phyloP scores from a whole-genome alignment of 2,797 vertebrate genomes.

The Falco concolor region DNA sequence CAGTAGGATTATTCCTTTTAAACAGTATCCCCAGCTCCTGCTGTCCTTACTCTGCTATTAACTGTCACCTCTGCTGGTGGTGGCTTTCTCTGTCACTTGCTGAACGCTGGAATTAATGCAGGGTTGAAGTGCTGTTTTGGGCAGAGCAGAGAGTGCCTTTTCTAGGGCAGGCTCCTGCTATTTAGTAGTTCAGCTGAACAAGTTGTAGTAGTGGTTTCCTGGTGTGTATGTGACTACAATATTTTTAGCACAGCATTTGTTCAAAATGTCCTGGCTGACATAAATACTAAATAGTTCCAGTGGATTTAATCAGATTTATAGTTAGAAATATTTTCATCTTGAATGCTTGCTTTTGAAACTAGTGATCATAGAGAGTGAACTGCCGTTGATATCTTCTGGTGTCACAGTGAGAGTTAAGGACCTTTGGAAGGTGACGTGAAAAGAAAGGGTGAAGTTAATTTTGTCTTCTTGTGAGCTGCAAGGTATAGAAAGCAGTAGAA shows the following conservation, averaged over 20 bases:
- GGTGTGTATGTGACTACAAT: background rate
- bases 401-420: background rate
- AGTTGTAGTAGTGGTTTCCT: background rate
- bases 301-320: background rate
- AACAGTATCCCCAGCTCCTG: background rate
- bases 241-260: slow-evolving; percentile 28
- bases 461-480: background rate
- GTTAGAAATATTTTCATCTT: background rate
- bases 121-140: background rate
- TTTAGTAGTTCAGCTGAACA: background rate
- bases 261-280: slow-evolving; percentile 4
- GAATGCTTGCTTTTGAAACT: background rate
- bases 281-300: background rate
- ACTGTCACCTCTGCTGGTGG: background rate
- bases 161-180: background rate
- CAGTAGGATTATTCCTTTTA: background rate
- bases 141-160: background rate
- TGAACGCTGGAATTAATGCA: background rate
- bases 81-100: background rate
- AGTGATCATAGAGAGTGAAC: background rate
- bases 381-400: background rate
- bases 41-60: background rate
- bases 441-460: background rate
- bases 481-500: background rate
- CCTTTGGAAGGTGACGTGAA: background rate